phyloP scores from a whole-genome alignment of 1,140 invertebrate species.

The Lepeophtheirus salmonis region DNA sequence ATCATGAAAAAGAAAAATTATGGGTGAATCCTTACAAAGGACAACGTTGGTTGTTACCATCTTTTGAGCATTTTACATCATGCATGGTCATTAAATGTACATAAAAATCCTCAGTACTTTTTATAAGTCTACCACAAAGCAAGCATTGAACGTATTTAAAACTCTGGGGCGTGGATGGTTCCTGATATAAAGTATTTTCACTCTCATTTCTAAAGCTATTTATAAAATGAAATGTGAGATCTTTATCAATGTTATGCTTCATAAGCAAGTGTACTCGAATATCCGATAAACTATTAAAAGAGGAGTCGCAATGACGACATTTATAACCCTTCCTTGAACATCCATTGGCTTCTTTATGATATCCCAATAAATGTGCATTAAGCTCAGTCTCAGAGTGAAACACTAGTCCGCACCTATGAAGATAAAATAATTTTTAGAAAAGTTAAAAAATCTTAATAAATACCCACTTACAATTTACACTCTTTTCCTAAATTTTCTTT shows the following conservation, averaged over 20 bases:
- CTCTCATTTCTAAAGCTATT: conserved; percentile 4
- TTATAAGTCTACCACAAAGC: background rate
- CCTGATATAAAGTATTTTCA: background rate
- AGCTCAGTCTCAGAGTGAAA: conserved; percentile 1
- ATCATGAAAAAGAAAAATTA: too few species aligned
- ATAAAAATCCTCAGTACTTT: too few species aligned
- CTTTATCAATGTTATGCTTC: background rate
- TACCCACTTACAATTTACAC: background rate
- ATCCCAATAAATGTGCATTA: background rate
- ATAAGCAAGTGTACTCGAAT: conserved; percentile 1
- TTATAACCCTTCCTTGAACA: background rate
- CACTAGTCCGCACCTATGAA: background rate
- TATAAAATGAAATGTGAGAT: conserved; percentile 1
- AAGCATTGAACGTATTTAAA: background rate
- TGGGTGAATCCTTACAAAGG: too few species aligned
- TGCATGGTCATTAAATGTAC: too few species aligned
- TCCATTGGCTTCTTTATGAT: background rate
- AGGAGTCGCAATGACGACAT: conserved; percentile 5
- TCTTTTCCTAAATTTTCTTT: conserved; percentile 2
- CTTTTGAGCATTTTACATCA: too few species aligned
- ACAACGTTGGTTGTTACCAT: too few species aligned
- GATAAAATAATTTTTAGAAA: too few species aligned
- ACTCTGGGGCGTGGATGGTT: background rate
- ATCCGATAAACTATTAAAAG: background rate
- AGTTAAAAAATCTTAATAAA: too few species aligned